Base-by-base conservation (phyloP, 35 echinoderm and acorn worm genomes). In the Strongylocentrotus purpuratus region DNA sequence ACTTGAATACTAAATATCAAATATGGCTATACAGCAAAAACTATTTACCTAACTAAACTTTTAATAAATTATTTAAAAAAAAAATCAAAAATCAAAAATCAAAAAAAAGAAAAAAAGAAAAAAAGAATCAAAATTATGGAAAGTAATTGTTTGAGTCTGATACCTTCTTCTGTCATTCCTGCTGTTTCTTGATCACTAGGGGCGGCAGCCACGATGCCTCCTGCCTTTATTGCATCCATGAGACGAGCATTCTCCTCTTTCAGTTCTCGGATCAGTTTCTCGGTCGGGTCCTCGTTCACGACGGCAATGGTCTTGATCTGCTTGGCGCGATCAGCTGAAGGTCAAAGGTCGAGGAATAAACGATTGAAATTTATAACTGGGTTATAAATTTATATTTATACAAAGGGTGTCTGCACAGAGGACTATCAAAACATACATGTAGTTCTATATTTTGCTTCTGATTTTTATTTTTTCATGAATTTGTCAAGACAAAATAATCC, bases 271-370 rank as follows among this genome's bases (percentile, higher is more conserved):
- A 99, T 99, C 91, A 99, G 85, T 60, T 99, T 99, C 95, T 99
- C 98, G 46, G 98, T 99, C 20, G 98, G 98, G 78, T 99, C 98
- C 55, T 99, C 98, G 71, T 99, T 99, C 22, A 99, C 98, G 5
- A 98, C 94, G 32, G 98, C 98, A 45, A 87, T 85, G 18, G 97
- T 99, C 96, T 99, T 99, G 96, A 99, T 99, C 94, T 99, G 98
- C 85, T 99, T 99, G 35, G 98, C 98, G 94, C 98, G 94, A 33
- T 99, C 98, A 95, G 98, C 98, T 99, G 92, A 18, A 92, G n/a
- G 87, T 33, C 31, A 45, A 46, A 33, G 17, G n/a, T 45, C 17
- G 33, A 35, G 45, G 8, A 46, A 10, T 28, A 45, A 46, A 41
- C 11, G 87, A 46, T 45, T 86, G 22, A 86, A 31, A 86, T 86